Percentiles rank a stretch among this genome's conserved stretches.
Conservation (phyloP, 1,140 invertebrate genomes). For the Lanistes nyassanus region DNA sequence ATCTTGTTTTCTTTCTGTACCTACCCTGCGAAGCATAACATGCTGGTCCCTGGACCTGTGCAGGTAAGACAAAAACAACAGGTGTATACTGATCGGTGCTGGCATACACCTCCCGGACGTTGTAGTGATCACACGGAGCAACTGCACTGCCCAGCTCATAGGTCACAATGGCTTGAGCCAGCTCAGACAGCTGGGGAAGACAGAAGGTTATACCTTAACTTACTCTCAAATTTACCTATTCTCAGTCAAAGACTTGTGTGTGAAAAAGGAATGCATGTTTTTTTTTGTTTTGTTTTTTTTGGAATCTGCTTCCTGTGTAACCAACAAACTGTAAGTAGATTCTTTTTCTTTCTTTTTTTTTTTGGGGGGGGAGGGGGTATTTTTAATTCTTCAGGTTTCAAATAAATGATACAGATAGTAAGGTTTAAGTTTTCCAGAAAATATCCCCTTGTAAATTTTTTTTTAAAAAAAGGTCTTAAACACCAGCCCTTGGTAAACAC, state of each 20-base stretch:
- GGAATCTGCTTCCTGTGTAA: too few relatives aligned
- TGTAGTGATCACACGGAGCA: slow-evolving; percentile 52
- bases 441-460: too few relatives aligned
- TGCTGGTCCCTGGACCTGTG: slow-evolving; percentile 30
- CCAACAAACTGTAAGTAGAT: too few relatives aligned
- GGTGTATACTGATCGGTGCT: slow-evolving; percentile 53
- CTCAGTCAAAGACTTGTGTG: too few relatives aligned
- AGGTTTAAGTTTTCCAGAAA: too few relatives aligned
- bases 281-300: too few relatives aligned
- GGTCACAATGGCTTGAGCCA: slow-evolving; percentile 51
- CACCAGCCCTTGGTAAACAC: too few relatives aligned
- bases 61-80: slow-evolving; percentile 58
- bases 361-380: too few relatives aligned
- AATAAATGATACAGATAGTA: too few relatives aligned
- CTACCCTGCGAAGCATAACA: slow-evolving; percentile 49
- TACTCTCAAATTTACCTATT: neutral
- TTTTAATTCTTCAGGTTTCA: too few relatives aligned
- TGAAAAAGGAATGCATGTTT: neutral
- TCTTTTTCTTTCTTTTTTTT: too few relatives aligned
- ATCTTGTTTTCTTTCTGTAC: neutral
- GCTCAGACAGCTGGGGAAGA: slow-evolving; percentile 54
- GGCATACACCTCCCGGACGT: slow-evolving; percentile 55
- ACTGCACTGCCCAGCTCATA: slow-evolving; percentile 60
- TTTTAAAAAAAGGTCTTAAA: too few relatives aligned
- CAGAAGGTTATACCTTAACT: slow-evolving; percentile 2